phyloP scores from a whole-genome alignment of 2,888 invertebrate species.

The Macrophya annulata region DNA sequence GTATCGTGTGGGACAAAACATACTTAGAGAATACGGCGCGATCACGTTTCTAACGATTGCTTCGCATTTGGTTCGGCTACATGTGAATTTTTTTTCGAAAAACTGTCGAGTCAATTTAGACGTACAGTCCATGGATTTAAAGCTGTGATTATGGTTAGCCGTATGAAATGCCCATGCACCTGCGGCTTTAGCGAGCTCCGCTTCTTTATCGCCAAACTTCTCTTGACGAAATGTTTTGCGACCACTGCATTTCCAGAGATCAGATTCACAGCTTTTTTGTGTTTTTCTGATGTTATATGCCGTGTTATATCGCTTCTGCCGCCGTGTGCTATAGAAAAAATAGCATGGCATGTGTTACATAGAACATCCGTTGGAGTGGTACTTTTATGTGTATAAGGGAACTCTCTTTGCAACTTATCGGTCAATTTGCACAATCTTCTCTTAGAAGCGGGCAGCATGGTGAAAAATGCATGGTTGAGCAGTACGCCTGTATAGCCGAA shows the following conservation, averaged over 20 bases:
- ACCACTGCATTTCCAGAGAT: conserved; percentile 26
- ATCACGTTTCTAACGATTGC: conserved; percentile 58
- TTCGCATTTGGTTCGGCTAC: conserved; percentile 60
- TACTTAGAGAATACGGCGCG: conserved; percentile 55
- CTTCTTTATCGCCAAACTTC: conserved; percentile 60
- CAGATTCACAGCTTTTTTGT: conserved; percentile 10
- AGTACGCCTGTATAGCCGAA: conserved; percentile 12
- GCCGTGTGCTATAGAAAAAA: conserved; percentile 31
- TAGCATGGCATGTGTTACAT: conserved; percentile 48
- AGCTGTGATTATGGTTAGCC: conserved; percentile 65
- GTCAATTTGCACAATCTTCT: conserved; percentile 83
- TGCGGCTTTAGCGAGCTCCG: conserved; percentile 63
- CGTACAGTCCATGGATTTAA: conserved; percentile 65
- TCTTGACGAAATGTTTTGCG: conserved; percentile 35
- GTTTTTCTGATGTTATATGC: conserved; percentile 31
- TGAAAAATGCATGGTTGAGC: conserved; percentile 16
- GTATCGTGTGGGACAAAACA: too few species aligned
- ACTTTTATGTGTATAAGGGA: conserved; percentile 31
- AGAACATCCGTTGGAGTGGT: conserved; percentile 6
- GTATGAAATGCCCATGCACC: conserved; percentile 66
- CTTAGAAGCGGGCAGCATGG: conserved; percentile 70
- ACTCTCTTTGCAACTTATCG: conserved; percentile 79
- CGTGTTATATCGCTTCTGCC: conserved; percentile 40
- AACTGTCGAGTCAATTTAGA: conserved; percentile 60
- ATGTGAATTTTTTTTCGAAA: conserved; percentile 60